These are phyloP conservation scores for Trichacis sp. DNA, from an alignment of 2,888 invertebrate genomes.

Conservation along the genomic window DNA sequence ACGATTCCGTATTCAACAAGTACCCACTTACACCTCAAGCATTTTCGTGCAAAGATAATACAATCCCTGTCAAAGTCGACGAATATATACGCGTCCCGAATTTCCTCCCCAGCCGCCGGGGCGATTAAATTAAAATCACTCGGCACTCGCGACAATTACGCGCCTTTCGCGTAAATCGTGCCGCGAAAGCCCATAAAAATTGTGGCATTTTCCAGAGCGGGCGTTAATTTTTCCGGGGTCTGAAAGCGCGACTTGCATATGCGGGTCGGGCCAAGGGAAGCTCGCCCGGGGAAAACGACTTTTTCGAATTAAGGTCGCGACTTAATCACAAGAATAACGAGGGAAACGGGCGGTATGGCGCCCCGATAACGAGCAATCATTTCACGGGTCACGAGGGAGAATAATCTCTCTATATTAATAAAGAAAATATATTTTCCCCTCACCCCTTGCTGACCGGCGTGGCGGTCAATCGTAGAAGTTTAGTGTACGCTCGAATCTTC, in stretches of 20 bases:
- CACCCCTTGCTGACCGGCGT: too few species aligned
- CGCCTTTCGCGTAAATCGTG: constrained; percentile 12
- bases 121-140: constrained; percentile 1
- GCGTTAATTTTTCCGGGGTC: constrained; percentile 29
- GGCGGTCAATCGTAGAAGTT: too few species aligned
- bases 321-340: constrained; percentile 27
- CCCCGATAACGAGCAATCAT: constrained; percentile 38
- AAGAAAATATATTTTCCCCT: too few species aligned
- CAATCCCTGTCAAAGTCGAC: too few species aligned
- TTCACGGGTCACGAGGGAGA: constrained; percentile 7
- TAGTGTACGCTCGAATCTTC: too few species aligned
- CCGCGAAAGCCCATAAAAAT: constrained; percentile 28
- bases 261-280: constrained; percentile 5
- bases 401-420: background rate
- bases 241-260: constrained; percentile 18
- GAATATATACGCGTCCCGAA: constrained; percentile 12
- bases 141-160: background rate
- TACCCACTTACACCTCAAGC: background rate
- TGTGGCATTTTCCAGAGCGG: constrained; percentile 23
- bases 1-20: background rate
- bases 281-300: constrained; percentile 21
- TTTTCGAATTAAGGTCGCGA: constrained; percentile 33
- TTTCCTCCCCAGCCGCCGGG: background rate
- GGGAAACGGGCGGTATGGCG: constrained; percentile 9
- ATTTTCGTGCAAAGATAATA: too few species aligned